Evolutionary conservation across 2,113 vertebrate species (phyloP).

Genomic region (Lagopus leucura): DNA sequence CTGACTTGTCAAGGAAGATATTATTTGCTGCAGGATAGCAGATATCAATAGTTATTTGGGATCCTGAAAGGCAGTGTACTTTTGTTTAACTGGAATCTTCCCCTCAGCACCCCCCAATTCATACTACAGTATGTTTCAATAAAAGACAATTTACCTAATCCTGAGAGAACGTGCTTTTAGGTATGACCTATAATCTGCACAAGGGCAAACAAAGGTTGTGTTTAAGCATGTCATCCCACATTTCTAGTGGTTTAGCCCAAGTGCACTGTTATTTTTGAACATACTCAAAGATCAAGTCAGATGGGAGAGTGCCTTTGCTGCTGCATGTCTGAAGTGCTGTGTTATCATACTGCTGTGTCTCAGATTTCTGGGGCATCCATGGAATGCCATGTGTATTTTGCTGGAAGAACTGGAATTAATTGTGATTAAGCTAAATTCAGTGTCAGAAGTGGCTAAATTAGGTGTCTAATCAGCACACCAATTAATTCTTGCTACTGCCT

Average conservation of each 20-base stretch:
- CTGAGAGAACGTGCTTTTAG: conserved; percentile 15
- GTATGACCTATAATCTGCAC: conserved; percentile 51
- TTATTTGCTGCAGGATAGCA: conserved; percentile 64
- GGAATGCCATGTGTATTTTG: neutral
- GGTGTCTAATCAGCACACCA: neutral
- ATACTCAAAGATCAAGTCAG: conserved; percentile 1
- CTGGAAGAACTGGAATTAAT: neutral
- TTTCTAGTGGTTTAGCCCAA: conserved; percentile 30
- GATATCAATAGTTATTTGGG: conserved; percentile 69
- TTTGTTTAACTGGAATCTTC: conserved; percentile 54
- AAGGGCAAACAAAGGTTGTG: conserved; percentile 26
- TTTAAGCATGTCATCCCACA: conserved; percentile 21
- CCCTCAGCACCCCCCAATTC: neutral
- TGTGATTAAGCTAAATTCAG: neutral
- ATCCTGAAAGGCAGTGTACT: conserved; percentile 46
- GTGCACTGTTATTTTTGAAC: neutral
- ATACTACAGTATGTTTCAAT: conserved; percentile 54
- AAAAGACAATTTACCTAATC: conserved; percentile 58
- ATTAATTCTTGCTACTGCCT: neutral
- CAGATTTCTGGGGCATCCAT: neutral
- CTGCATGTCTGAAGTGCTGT: neutral
- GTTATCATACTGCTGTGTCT: neutral
- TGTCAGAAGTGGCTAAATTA: neutral
- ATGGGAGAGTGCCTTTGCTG: neutral
- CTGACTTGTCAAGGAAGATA: conserved; percentile 47